Base-by-base conservation (phyloP, 2,113 vertebrate species). In the Otus sunia region DNA sequence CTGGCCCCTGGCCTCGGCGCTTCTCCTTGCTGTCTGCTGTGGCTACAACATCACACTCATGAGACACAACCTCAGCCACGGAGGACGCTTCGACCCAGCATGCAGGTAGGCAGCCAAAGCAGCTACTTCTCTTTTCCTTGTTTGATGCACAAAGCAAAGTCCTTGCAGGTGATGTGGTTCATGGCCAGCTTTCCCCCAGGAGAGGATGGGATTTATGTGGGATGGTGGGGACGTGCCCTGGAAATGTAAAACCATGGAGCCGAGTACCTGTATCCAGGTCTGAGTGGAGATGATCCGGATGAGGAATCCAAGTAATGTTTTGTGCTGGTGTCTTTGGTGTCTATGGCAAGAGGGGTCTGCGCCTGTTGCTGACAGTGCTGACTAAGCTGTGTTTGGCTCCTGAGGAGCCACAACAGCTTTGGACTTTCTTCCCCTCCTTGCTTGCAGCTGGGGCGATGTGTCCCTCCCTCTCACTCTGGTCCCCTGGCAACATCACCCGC, bases 371-470 rank as follows among this genome's bases (percentile, higher is more conserved):
- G 83, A 32, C 0, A 0, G 34, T 14, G 50, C 75, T 6, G 5
- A 83, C 45, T 47, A 72, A 82, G 62, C 86, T 55, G 21, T 2
- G 2, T 6, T 84, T 39, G n/a, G 59, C 78, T 95, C 67, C 50
- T 1, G 3, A 79, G 77, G 52, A 95, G 85, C 67, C 37, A 5
- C 74, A 39, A 30, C 34, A 79, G 30, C 2, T 81, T 86, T 55
- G 80, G 52, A 64, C 68, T 75, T 37, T 34, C 15, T 21, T 69
- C 9, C 32, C 12, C 47, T 66, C 79, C 75, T 47, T 0, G 0
- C 6, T 39, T n/a, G 37, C 4, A 17, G 56, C 4, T 2, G 4
- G 10, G 22, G 26, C 2, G 0, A 4, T 2, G 6, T 2, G 0
- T 77, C 47, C 37, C 79, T 94, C 30, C 39, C 41, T 55, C 60